Base-by-base conservation (phyloP, 1,140 invertebrate species). In the Eriocheir sinensis region DNA sequence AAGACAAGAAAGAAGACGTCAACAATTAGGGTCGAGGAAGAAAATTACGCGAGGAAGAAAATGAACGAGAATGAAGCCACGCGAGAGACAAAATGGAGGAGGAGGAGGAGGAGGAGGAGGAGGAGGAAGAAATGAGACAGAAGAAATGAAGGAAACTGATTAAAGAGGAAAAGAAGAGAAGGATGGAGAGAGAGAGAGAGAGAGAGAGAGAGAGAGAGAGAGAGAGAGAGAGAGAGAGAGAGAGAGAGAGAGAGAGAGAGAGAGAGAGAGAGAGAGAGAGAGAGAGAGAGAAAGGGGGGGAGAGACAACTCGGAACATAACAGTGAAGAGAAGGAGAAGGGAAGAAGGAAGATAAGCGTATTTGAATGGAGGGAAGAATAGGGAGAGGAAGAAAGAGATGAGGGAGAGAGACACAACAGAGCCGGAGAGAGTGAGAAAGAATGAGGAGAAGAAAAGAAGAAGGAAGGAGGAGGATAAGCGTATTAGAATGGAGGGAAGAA, bases 101-200 rank as follows among this genome's bases (percentile, higher is more conserved):
- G 60, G n/a, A n/a, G n/a, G 60, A 72, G 60, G n/a, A n/a, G n/a
- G 60, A 72, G 60, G n/a, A n/a, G n/a, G 60, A 72, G 60, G n/a
- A n/a, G n/a, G 60, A 72, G 60, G n/a, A n/a, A 72, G 60, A 72
- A n/a, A 72, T n/a, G 60, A 72, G 60, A 72, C 21, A 72, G 60
- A 72, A n/a, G n/a, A n/a, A 72, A n/a, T n/a, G 60, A 72, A n/a
- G 21, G 60, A n/a, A 21, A 72, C 12, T n/a, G 60, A 53, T 9
- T 17, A 21, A 53, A 21, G 21, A 21, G 21, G 48, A 53, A 21
- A 53, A 21, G 21, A 21, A 53, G 48, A 53, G 48, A n/a, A n/a
- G n/a, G n/a, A n/a, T n/a, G n/a, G n/a, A n/a, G n/a, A n/a, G n/a
- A n/a, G n/a, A n/a, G n/a, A n/a, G 72, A 80, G 72, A 80, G 72